Conservation (phyloP, 2,113 vertebrate species). For the Ramphastos sulfuratus region DNA sequence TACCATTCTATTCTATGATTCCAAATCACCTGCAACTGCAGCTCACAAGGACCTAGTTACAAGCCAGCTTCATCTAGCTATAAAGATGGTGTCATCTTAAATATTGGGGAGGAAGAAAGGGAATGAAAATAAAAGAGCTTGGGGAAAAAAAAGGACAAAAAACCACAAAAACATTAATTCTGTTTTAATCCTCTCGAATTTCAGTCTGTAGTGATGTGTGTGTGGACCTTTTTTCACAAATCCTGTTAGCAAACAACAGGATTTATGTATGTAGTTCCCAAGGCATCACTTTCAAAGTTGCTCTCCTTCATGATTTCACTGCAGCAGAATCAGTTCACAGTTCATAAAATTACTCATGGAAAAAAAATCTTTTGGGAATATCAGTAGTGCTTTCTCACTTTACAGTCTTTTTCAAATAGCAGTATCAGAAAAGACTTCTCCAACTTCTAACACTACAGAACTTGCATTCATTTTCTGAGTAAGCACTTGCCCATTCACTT, state of each 20-base stretch:
- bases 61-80: neutral
- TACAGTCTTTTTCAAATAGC: neutral
- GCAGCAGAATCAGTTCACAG: neutral
- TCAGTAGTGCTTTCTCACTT: neutral
- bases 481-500: neutral
- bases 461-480: neutral
- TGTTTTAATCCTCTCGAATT: neutral
- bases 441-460: neutral
- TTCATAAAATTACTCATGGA: conserved; percentile 1
- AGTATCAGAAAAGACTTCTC: neutral
- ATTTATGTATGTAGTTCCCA: neutral
- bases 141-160: neutral
- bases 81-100: neutral
- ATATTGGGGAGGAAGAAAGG: neutral
- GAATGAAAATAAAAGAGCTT: neutral
- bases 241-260: conserved; percentile 22
- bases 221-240: neutral
- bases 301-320: neutral
- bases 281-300: conserved; percentile 6
- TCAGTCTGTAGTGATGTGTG: neutral
- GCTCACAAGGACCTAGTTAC: neutral
- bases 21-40: neutral
- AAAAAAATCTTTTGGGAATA: neutral
- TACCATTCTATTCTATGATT: no score
- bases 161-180: neutral